Percentiles rank a stretch among this genome's conserved stretches.
Conservation (phyloP, 2,888 invertebrate genomes). For the Halictus quadricinctus region DNA sequence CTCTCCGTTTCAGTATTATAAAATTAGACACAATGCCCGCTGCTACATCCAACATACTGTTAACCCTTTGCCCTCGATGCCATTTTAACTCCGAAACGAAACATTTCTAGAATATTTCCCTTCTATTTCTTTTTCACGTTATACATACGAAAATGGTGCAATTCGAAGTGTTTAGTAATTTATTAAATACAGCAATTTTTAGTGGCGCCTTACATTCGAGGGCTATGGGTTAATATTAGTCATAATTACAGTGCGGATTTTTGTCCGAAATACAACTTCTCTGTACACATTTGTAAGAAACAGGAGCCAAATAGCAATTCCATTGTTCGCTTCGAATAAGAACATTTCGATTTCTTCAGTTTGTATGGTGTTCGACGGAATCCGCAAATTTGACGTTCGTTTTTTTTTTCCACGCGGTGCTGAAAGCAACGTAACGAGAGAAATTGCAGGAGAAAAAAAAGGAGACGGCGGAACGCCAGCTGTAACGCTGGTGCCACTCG, state of each 20-base stretch:
- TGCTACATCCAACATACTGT: not conserved
- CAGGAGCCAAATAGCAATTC: not conserved
- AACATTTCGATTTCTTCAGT: not conserved
- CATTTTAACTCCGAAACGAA: no score
- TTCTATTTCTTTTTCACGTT: no score
- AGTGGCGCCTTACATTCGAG: no score
- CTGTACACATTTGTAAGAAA: no score
- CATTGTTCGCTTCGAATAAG: not conserved
- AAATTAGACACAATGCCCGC: not conserved
- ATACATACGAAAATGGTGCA: no score
- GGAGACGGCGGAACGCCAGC: not conserved
- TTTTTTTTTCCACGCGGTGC: not conserved
- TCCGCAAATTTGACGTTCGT: not conserved
- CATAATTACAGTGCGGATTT: not conserved
- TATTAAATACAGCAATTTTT: no score
- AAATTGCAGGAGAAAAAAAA: constrained; percentile 28
- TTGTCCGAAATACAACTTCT: not conserved
- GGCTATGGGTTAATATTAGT: not conserved
- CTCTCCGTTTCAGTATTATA: not conserved
- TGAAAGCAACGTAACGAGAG: not conserved
- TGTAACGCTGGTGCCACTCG: constrained; percentile 19
- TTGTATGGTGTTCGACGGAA: not conserved
- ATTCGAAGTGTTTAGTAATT: no score
- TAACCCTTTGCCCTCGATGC: no score
- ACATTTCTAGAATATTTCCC: no score